Evolutionary conservation across 2,113 vertebrate species (phyloP), one percentile per base, ranked within the genome.

Genomic region (Dromas ardeola): DNA sequence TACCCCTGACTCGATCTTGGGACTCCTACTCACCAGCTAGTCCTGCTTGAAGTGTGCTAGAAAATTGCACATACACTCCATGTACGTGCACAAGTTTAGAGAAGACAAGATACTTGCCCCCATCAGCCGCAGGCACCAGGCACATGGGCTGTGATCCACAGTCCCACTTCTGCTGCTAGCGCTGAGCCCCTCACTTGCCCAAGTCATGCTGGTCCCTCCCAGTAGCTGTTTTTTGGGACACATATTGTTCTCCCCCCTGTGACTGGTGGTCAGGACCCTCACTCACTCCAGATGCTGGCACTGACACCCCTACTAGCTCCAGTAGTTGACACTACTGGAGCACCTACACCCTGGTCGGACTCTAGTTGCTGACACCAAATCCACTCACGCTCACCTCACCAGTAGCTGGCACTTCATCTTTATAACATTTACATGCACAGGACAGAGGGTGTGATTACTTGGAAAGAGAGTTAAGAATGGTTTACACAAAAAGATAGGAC

Each of bases 261-360:
- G 20, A 7, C 15, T 79, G 13, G 15, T 22, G 25, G 27, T 59
- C 19, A 65, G 40, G 38, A 43, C 22, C 26, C 22, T 83, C 30
- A 53, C 4, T 3, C 13, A n/a, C 5, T 43, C 15, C 30, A 27
- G 15, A 4, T n/a, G 7, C 18, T 22, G 27, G 5, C 50, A 34
- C 30, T 43, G 20, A 83, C 43, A 53, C 4, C 26, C 2, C 8
- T 36, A 17, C 43, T 26, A 15, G 7, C 8, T 25, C 43, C 30
- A 40, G 23, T 8, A 42, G 18, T 3, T 78, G 42, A 34, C 29
- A 30, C 6, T 4, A 10, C 27, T 49, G 62, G 6, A 10, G 2
- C 1, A 1, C 5, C 25, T 36, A 36, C 3, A 30, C 5, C 13
- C 10, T 58, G 34, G 2, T 32, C 3, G 1, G 17, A 18, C 21